Base-by-base conservation (phyloP, 2,113 vertebrate genomes). In the Oenanthe melanoleuca region DNA sequence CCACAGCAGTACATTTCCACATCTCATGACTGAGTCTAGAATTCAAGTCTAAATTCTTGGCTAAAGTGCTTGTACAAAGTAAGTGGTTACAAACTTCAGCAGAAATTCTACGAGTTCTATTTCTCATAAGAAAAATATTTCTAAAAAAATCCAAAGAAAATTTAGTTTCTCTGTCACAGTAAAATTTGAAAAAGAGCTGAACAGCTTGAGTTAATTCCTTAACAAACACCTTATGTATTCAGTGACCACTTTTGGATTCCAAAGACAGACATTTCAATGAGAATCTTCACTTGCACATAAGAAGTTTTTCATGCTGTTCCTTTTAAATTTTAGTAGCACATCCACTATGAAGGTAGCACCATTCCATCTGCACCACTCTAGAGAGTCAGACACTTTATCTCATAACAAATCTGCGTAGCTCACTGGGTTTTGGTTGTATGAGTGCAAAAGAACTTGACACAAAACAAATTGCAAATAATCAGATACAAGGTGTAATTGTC, bases 321-420 rank as follows among this genome's bases (percentile, higher is more conserved):
- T 86, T 81, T 91, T 74, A 53, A 81, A 57, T 80, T 79, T 95
- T 93, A 89, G 88, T 82, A 89, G 88, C 88, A 89, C 65, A 91
- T 92, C 33, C 45, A 40, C 84, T 50, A 52, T 78, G 88, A 87
- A 87, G 61, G 45, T 37, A 80, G 64, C 73, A 91, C 88, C 14
- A 0, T 63, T 92, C 94, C 88, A 93, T 89, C 93, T 95, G 92
- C 60, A 80, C 66, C 82, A 34, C 60, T 59, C 53, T 9, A 74
- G 12, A 87, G 11, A 88, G 52, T 86, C 82, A 92, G 80, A 83
- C 80, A 82, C 73, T 83, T 90, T 33, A 52, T 59, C 52, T 88
- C 71, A 63, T 25, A 89, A 94, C 73, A 89, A 78, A 93, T 74
- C 78, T 87, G 80, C 1, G 2, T 21, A 79, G 65, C 34, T 91